These are phyloP conservation scores for Toxotes lorentzi DNA, from an alignment of 2,797 vertebrate genomes.

Conservation along the genomic window DNA sequence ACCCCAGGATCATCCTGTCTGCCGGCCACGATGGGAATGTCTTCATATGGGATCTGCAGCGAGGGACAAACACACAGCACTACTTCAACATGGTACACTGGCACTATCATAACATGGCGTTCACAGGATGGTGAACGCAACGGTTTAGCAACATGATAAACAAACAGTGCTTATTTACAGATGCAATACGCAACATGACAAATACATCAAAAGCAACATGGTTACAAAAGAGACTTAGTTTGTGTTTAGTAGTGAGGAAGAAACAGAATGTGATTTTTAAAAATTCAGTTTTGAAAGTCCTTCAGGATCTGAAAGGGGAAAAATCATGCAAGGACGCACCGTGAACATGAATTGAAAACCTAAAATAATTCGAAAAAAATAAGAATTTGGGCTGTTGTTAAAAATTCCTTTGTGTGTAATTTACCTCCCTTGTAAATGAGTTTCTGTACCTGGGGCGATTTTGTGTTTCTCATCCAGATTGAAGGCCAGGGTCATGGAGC, in stretches of 20 bases:
- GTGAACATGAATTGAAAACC: not conserved
- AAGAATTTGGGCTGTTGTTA: not conserved
- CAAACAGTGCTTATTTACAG: not conserved
- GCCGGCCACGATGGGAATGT: slow-evolving; percentile 97
- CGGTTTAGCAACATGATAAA: not conserved
- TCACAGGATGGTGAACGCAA: not conserved
- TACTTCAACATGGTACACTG: slow-evolving; percentile 94
- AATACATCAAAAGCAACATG: not conserved
- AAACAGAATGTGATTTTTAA: not conserved
- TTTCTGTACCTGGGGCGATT: slow-evolving; percentile 4
- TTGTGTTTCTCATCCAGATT: slow-evolving; percentile 85
- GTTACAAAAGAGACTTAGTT: not conserved
- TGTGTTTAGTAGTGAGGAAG: not conserved
- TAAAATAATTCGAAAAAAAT: not conserved
- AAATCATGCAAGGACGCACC: not conserved
- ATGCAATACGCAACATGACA: not conserved
- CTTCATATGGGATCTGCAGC: slow-evolving; percentile 95
- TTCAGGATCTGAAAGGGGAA: not conserved
- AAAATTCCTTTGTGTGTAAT: not conserved
- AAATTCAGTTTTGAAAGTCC: not conserved
- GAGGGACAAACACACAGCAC: slow-evolving; percentile 92
- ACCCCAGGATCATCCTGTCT: slow-evolving; percentile 95
- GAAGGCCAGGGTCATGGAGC: slow-evolving; percentile 98
- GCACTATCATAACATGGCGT: slow-evolving; percentile 86
- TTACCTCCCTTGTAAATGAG: not conserved